Base-by-base conservation (phyloP, 2,888 invertebrate genomes). In the Athalia rosae region DNA sequence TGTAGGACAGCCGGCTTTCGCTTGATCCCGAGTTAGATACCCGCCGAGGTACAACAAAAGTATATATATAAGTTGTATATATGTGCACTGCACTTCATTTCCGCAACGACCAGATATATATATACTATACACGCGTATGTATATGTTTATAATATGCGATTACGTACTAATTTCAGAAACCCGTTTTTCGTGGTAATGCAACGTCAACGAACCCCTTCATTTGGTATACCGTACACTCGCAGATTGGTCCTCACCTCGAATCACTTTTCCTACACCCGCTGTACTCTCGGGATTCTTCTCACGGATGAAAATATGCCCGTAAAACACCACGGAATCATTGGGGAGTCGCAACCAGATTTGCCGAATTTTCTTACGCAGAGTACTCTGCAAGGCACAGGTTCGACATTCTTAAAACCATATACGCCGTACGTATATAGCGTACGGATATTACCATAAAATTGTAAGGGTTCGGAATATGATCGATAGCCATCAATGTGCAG, bases 401-500 rank as follows among this genome's bases (percentile, higher is more conserved):
- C 8, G 58, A 58, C 71, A 71, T 58, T 71, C 71, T 71, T 71
- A 58, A 45, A 43, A 43, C 43, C 67, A 53, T 67, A 48, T 64
- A 67, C n/a, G 53, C 43, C 58, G 56, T 45, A 58, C 74, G 67
- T 67, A 48, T 64, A 67, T 41, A 67, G 58, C 58, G 56, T 45
- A 58, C 74, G 74, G 59, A 74, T 62, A 74, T 74, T 74, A 74
- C 74, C 74, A 74, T 74, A 74, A 74, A 74, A 74, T 74, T 74
- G 74, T 74, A 74, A 74, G 74, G 74, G 74, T 74, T 74, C 74
- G 74, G 61, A 74, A 62, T 76, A 77, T 87, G 85, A 88, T 88
- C 87, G 85, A 87, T 87, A 85, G 85, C 84, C 86, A 84, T 86
- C 86, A 87, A 88, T 88, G 86, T 87, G 85, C 85, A 84, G 81